These are phyloP conservation scores for Thera obeliscata DNA, from an alignment of 2,888 invertebrate species.

Conservation along the genomic window DNA sequence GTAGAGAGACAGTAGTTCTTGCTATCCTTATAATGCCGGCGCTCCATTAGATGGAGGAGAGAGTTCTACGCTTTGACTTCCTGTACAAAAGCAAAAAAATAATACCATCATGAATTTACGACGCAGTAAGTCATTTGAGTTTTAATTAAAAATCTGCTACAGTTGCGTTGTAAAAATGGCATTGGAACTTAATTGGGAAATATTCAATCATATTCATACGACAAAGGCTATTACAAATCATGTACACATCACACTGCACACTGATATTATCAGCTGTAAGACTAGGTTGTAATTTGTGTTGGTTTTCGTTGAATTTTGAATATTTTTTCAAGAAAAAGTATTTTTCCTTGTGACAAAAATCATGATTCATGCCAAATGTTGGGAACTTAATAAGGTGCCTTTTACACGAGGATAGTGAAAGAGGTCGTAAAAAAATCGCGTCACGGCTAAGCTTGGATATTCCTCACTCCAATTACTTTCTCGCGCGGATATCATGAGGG, in stretches of 20 bases:
- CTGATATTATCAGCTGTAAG: too few species aligned
- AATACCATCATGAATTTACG: conserved; percentile 5
- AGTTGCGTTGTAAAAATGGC: conserved; percentile 1
- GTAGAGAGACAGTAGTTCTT: too few species aligned
- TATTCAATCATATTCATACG: neutral
- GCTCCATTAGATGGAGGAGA: too few species aligned
- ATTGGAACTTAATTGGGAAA: neutral
- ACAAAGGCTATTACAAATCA: too few species aligned
- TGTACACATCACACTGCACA: too few species aligned
- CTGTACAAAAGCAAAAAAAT: neutral
- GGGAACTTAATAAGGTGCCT: conserved; percentile 3
- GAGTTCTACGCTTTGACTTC: too few species aligned
- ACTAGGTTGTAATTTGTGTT: too few species aligned
- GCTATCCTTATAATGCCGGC: too few species aligned
- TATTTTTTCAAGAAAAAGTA: neutral
- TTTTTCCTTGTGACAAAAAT: neutral
- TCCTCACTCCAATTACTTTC: conserved; percentile 64
- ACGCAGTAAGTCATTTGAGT: conserved; percentile 2
- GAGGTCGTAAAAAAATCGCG: conserved; percentile 48
- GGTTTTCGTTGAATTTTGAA: neutral
- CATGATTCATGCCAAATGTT: conserved; percentile 1
- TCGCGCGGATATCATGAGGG: conserved; percentile 50
- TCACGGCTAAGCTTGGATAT: conserved; percentile 33
- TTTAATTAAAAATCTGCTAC: conserved; percentile 5
- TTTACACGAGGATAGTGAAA: conserved; percentile 8